phyloP scores from a whole-genome alignment of 2,797 vertebrate genomes.

The Okamejei kenojei region DNA sequence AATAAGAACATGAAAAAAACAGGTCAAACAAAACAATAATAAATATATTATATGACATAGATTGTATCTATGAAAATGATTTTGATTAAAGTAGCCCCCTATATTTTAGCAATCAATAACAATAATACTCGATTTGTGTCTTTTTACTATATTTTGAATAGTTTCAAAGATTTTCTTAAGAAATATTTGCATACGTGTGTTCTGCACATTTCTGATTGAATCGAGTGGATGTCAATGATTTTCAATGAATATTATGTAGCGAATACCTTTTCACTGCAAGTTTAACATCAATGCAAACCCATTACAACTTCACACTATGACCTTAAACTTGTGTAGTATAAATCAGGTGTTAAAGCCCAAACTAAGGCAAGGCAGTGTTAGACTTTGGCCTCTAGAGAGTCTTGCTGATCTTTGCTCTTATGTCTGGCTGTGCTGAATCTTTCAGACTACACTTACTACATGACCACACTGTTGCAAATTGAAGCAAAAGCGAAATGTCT shows the following conservation, averaged over 20 bases:
- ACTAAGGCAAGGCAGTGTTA: not conserved
- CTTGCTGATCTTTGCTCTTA: not conserved
- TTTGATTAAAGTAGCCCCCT: not conserved
- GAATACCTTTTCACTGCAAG: not conserved
- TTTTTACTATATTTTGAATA: not conserved
- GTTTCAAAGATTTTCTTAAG: not conserved
- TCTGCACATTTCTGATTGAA: not conserved
- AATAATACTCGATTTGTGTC: not conserved
- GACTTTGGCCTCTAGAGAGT: not conserved
- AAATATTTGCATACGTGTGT: not conserved
- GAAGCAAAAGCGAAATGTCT: not conserved
- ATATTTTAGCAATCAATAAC: not conserved
- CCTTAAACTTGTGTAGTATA: not conserved
- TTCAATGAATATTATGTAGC: not conserved
- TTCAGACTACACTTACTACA: not conserved
- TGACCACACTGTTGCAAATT: not conserved
- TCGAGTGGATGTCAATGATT: not conserved
- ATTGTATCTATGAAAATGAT: not conserved
- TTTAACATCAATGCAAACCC: not conserved
- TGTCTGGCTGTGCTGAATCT: not conserved
- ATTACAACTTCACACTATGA: not conserved
- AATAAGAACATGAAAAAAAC: slow-evolving; percentile 21
- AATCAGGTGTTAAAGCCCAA: not conserved
- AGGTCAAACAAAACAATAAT: not conserved
- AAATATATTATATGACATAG: not conserved